Evolutionary conservation across 2,113 vertebrate genomes (phyloP).

Genomic region (Herpetotheres cachinnans): DNA sequence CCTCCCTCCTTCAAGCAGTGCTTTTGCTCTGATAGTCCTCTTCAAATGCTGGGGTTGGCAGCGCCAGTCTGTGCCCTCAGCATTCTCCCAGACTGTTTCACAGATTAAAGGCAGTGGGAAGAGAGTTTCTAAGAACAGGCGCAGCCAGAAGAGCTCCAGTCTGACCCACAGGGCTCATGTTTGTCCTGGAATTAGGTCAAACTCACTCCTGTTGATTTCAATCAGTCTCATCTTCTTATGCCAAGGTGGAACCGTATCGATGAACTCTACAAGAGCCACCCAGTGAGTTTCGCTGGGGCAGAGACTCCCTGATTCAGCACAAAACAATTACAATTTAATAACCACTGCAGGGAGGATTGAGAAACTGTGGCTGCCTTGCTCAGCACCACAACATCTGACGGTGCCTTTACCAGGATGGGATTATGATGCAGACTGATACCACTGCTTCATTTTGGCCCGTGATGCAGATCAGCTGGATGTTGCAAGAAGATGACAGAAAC

Average conservation of each 20-base stretch:
- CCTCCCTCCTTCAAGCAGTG: background rate
- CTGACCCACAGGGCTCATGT: background rate
- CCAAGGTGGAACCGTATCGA: slow-evolving; percentile 6
- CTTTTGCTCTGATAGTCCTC: background rate
- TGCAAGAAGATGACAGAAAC: background rate
- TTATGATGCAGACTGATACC: background rate
- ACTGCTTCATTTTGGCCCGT: background rate
- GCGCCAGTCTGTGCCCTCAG: background rate
- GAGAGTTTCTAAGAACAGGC: slow-evolving; percentile 24
- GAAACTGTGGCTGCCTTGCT: slow-evolving; percentile 45
- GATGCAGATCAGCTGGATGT: accelerated
- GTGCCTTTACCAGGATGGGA: background rate
- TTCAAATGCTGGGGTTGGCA: background rate
- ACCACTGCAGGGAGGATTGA: slow-evolving; percentile 24
- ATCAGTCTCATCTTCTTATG: background rate
- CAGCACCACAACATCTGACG: background rate
- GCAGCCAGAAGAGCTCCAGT: background rate
- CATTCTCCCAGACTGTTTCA: background rate
- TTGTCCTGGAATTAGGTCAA: slow-evolving; percentile 39
- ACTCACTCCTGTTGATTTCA: background rate
- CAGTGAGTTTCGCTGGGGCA: slow-evolving; percentile 40
- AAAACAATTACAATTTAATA: slow-evolving; percentile 46
- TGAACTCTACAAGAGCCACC: slow-evolving; percentile 15
- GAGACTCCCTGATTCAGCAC: slow-evolving; percentile 51
- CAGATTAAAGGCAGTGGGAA: slow-evolving; percentile 1